Percentiles rank a stretch among this genome's conserved stretches.
These are phyloP conservation scores for Elachura formosa DNA, from an alignment of 2,113 vertebrate species.

Conservation along the genomic window DNA sequence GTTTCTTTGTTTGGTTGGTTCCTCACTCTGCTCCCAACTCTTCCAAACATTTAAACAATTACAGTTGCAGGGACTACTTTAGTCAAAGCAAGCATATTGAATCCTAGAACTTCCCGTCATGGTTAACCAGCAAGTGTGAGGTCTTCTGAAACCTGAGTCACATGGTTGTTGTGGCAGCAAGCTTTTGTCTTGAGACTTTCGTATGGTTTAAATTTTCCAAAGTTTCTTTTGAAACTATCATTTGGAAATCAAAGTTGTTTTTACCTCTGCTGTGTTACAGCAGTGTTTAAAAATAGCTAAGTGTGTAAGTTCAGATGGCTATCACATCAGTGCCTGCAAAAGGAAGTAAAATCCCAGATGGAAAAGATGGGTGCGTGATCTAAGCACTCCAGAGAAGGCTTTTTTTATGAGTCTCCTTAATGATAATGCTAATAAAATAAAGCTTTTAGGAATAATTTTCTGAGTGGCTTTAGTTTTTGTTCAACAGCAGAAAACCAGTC, in stretches of 20 bases:
- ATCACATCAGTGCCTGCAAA: neutral
- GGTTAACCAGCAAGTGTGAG: neutral
- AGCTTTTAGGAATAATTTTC: neutral
- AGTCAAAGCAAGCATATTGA: neutral
- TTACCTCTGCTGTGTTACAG: neutral
- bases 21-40: accelerated
- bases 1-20: neutral
- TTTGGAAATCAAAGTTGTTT: neutral
- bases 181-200: neutral
- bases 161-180: neutral
- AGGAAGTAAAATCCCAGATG: neutral
- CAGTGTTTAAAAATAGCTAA: neutral
- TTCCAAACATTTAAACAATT: neutral
- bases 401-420: neutral
- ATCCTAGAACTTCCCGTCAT: neutral
- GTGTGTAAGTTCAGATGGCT: neutral
- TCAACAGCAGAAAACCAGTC: neutral
- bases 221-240: neutral
- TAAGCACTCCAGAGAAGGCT: neutral
- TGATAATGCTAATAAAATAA: neutral
- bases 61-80: neutral
- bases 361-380: neutral
- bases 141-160: neutral
- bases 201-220: neutral
- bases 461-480: neutral